Conservation (phyloP, 2,888 invertebrate species). For the Acholoe squamosa region DNA sequence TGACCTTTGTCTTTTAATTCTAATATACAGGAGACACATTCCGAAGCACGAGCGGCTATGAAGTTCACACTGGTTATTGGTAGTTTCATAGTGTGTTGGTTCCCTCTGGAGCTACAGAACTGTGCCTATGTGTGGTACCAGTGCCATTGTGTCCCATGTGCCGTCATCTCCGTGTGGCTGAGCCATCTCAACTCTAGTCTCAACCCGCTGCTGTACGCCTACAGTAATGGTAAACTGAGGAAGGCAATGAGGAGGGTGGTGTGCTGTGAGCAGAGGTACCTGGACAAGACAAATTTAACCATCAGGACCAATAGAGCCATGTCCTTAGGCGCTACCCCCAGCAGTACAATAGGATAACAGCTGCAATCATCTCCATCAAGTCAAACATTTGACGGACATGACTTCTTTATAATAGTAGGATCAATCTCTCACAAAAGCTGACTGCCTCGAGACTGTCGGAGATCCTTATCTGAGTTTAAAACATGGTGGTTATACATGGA, state of each 20-base stretch:
- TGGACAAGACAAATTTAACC: no score
- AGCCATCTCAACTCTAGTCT: constrained; percentile 79
- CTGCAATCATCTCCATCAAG: no score
- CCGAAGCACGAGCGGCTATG: constrained; percentile 75
- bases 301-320: no score
- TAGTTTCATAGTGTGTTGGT: constrained; percentile 78
- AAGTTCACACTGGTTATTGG: constrained; percentile 77
- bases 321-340: no score
- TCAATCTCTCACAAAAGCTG: no score
- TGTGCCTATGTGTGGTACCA: constrained; percentile 67
- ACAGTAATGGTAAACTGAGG: constrained; percentile 46
- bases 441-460: no score
- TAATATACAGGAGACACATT: background rate
- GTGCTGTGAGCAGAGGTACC: no score
- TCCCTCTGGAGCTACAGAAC: constrained; percentile 79
- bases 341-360: no score
- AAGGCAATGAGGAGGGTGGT: constrained; percentile 25
- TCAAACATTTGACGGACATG: no score
- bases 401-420: no score
- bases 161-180: constrained; percentile 74
- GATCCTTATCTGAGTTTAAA: no score
- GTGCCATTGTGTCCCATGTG: constrained; percentile 15
- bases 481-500: no score
- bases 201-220: constrained; percentile 80
- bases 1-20: background rate